Evolutionary conservation across 2,888 invertebrate species (phyloP).

Genomic region (Choreutis nemorana): DNA sequence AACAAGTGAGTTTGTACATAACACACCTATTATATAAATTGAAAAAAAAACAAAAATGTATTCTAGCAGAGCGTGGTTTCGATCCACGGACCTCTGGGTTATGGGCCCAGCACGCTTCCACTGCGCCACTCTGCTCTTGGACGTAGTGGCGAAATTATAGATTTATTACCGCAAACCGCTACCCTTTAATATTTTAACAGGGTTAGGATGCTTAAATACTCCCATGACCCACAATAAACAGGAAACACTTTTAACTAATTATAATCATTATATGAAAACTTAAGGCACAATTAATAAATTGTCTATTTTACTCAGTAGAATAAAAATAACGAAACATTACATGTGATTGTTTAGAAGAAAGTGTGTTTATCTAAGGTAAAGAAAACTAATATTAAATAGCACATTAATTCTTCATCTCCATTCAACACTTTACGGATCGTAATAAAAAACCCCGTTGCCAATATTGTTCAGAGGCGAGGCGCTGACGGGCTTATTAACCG

Average conservation of each 20-base stretch:
- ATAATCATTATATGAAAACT: no score
- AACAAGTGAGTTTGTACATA: no score
- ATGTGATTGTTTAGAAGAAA: no score
- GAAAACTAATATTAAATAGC: no score
- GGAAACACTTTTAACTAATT: slow-evolving; percentile 1
- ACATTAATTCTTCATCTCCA: no score
- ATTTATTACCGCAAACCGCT: slow-evolving; percentile 1
- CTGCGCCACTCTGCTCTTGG: slow-evolving; percentile 79
- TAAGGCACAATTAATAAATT: no score
- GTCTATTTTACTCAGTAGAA: slow-evolving; percentile 12
- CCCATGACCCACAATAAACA: no score
- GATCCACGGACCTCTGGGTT: slow-evolving; percentile 93
- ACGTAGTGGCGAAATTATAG: slow-evolving; percentile 12
- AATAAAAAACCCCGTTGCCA: slow-evolving; percentile 31
- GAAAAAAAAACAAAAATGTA: no score
- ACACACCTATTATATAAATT: no score
- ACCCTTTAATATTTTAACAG: no score
- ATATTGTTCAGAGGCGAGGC: slow-evolving; percentile 40
- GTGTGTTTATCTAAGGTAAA: no score
- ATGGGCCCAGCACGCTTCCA: slow-evolving; percentile 87
- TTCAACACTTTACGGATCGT: slow-evolving; percentile 18
- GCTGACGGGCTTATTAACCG: slow-evolving; percentile 59
- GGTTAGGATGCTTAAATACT: no score
- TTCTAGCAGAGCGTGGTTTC: slow-evolving; percentile 89
- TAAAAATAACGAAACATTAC: slow-evolving; percentile 12